phyloP scores from a whole-genome alignment of 2,797 vertebrate genomes.

The Antrozous pallidus region DNA sequence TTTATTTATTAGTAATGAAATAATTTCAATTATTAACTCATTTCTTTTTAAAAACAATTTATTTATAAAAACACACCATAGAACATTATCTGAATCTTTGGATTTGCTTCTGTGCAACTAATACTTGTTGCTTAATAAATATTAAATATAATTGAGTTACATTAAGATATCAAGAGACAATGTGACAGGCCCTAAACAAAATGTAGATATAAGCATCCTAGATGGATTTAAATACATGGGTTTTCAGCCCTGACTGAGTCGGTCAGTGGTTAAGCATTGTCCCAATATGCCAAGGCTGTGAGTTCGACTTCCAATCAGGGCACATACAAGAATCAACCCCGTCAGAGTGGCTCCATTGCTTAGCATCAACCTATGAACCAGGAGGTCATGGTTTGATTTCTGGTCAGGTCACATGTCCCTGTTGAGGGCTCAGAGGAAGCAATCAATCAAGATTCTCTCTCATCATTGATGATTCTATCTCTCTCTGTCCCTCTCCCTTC shows the following conservation, averaged over 20 bases:
- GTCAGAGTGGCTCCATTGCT: no score
- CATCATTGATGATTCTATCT: no score
- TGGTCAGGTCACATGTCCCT: no score
- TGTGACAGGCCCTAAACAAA: neutral
- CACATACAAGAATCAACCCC: neutral
- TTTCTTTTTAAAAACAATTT: neutral
- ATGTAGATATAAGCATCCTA: neutral
- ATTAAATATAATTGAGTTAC: neutral
- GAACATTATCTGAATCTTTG: neutral
- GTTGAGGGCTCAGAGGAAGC: no score
- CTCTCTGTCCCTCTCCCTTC: no score
- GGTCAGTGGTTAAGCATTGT: neutral
- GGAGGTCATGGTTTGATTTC: no score
- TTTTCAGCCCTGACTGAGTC: neutral
- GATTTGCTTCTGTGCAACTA: neutral
- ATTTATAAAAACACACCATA: neutral
- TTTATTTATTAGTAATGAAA: neutral
- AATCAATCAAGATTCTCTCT: no score
- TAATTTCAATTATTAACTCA: neutral
- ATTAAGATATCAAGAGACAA: neutral
- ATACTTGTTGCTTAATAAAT: neutral
- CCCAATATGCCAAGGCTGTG: neutral
- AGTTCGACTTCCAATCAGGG: neutral
- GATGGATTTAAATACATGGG: neutral
- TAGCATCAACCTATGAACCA: no score